Conservation (phyloP, 1,140 invertebrate species). For the Drepana arcuata region DNA sequence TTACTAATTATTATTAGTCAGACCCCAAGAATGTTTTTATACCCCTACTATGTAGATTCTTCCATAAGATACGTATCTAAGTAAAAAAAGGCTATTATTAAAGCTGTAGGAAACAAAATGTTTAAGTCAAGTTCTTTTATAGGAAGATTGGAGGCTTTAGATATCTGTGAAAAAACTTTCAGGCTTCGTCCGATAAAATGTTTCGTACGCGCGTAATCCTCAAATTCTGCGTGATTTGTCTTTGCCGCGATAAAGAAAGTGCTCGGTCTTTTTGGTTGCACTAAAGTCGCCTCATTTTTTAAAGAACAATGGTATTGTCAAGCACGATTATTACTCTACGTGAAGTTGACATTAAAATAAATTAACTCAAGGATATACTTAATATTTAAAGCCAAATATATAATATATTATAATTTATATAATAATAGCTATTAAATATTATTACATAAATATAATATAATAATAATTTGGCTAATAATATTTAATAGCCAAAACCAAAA, state of each 20-base stretch:
- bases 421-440: too few species aligned
- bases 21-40: too few species aligned
- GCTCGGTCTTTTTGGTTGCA: conserved; percentile 11
- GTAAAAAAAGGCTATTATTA: conserved; percentile 38
- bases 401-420: too few species aligned
- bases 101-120: conserved; percentile 44
- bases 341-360: too few species aligned
- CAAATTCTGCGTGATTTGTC: conserved; percentile 44
- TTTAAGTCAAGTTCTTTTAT: conserved; percentile 44
- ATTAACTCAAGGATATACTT: too few species aligned
- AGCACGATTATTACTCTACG: too few species aligned
- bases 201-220: conserved; percentile 49
- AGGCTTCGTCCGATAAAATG: conserved; percentile 41
- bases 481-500: too few species aligned
- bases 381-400: too few species aligned
- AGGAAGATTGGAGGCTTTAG: conserved; percentile 42
- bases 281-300: conserved; percentile 7
- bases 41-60: conserved; percentile 8
- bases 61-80: conserved; percentile 17
- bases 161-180: conserved; percentile 48
- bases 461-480: too few species aligned
- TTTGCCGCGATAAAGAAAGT: conserved; percentile 24
- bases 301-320: too few species aligned
- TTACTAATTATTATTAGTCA: too few species aligned
- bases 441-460: too few species aligned